phyloP scores from a whole-genome alignment of 2,888 invertebrate genomes.

The Drosophila meridionalis region DNA sequence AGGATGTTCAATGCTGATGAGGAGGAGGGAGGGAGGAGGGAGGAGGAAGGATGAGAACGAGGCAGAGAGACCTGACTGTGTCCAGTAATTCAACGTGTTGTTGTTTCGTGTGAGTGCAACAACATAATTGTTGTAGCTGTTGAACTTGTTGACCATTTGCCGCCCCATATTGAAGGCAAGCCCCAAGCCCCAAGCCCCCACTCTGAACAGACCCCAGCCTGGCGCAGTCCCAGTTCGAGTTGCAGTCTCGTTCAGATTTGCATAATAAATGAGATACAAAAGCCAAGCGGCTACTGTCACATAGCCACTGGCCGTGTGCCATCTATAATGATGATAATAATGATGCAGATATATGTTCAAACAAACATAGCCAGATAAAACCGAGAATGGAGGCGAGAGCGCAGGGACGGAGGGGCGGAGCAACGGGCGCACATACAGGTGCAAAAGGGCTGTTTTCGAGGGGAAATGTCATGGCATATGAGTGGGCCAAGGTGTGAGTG shows the following conservation, averaged over 20 bases:
- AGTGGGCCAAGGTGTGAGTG: conserved; percentile 38
- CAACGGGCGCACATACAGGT: conserved; percentile 43
- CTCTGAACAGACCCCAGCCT: background rate
- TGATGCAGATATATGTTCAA: conserved; percentile 67
- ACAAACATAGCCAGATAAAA: conserved; percentile 45
- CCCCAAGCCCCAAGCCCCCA: background rate
- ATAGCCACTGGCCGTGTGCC: conserved; percentile 72
- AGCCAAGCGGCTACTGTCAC: conserved; percentile 78
- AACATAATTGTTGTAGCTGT: conserved; percentile 54
- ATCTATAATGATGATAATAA: conserved; percentile 78
- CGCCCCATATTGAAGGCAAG: conserved; percentile 34
- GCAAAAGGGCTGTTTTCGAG: conserved; percentile 43
- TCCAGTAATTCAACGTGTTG: conserved; percentile 21
- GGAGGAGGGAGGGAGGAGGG: background rate
- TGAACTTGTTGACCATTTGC: conserved; percentile 53
- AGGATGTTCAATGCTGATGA: conserved; percentile 21
- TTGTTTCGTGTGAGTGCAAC: conserved; percentile 39
- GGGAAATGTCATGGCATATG: conserved; percentile 29
- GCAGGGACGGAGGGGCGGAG: background rate
- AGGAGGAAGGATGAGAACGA: conserved; percentile 2
- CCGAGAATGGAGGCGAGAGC: conserved; percentile 15
- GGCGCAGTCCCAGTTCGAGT: conserved; percentile 19
- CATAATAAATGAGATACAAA: conserved; percentile 80
- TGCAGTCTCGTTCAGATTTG: conserved; percentile 61
- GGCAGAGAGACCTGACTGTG: background rate